These are phyloP conservation scores for Rapana venosa DNA, from an alignment of 2,888 invertebrate species.

Conservation along the genomic window DNA sequence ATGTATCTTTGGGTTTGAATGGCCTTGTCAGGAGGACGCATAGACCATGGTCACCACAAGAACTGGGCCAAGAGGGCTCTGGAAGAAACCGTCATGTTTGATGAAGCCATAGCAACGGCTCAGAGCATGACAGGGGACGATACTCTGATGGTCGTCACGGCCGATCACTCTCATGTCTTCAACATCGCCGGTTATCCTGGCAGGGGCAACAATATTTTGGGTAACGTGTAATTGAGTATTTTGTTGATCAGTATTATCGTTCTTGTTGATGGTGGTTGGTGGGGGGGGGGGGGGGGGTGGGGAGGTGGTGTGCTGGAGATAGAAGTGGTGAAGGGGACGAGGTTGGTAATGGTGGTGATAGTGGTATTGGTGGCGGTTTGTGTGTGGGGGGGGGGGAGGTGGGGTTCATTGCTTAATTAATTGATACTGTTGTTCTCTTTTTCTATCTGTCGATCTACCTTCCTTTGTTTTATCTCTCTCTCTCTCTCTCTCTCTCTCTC, in stretches of 20 bases:
- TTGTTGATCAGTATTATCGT: not conserved
- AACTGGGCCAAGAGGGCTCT: slow-evolving; percentile 82
- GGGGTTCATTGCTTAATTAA: not conserved
- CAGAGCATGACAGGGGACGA: slow-evolving; percentile 82
- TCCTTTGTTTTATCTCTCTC: not conserved
- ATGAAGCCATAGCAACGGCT: slow-evolving; percentile 85
- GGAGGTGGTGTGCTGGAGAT: too few relatives aligned
- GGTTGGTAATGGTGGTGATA: too few relatives aligned
- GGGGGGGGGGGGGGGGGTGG: too few relatives aligned
- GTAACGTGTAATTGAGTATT: slow-evolving; percentile 50
- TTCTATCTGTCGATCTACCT: not conserved
- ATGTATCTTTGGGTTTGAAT: not conserved
- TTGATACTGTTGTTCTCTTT: not conserved
- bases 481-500: slow-evolving; percentile 5
- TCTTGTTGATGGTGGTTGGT: too few relatives aligned
- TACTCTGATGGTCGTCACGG: slow-evolving; percentile 84
- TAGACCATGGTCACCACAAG: slow-evolving; percentile 81
- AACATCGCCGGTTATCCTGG: slow-evolving; percentile 69
- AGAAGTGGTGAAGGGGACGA: too few relatives aligned
- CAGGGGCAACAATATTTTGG: slow-evolving; percentile 70
- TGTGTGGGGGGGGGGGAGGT: not conserved
- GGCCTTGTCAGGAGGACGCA: slow-evolving; percentile 58
- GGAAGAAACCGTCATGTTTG: slow-evolving; percentile 88
- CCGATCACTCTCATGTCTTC: slow-evolving; percentile 77
- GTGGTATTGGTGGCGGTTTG: not conserved